Evolutionary conservation across 2,888 invertebrate species (phyloP).

Genomic region (Shargacucullia verbasci): DNA sequence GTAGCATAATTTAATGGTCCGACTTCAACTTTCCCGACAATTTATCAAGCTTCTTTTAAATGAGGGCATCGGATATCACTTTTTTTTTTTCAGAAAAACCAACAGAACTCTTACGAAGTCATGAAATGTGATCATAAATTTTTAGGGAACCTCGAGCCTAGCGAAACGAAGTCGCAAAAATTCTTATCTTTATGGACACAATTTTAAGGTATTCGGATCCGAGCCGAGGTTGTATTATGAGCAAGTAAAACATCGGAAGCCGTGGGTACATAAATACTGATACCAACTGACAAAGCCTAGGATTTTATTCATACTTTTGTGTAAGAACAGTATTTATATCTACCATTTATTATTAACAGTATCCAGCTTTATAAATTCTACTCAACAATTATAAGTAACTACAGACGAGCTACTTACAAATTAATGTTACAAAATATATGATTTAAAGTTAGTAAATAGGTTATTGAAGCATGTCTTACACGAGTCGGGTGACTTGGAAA

Average conservation of each 20-base stretch:
- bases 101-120: slow-evolving; percentile 70
- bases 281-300: slow-evolving; percentile 43
- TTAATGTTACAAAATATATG: slow-evolving; percentile 15
- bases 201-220: slow-evolving; percentile 76
- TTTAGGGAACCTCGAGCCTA: slow-evolving; percentile 69
- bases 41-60: slow-evolving; percentile 59
- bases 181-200: slow-evolving; percentile 78
- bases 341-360: background rate
- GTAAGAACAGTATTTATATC: slow-evolving; percentile 1
- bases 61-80: slow-evolving; percentile 62
- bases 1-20: slow-evolving; percentile 33
- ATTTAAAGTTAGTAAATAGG: slow-evolving; percentile 36
- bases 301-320: slow-evolving; percentile 40
- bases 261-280: slow-evolving; percentile 51
- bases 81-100: slow-evolving; percentile 62
- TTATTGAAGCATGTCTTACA: slow-evolving; percentile 48
- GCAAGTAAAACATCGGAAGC: slow-evolving; percentile 59
- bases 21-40: slow-evolving; percentile 42
- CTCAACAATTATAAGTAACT: background rate
- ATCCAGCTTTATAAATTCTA: background rate
- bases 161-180: slow-evolving; percentile 73
- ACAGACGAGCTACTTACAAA: slow-evolving; percentile 8
- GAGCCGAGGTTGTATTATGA: slow-evolving; percentile 59
- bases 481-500: slow-evolving; percentile 66
- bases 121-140: slow-evolving; percentile 77